Evolutionary conservation across 1,140 invertebrate species (phyloP).

Genomic region (Agrypnia vestita): DNA sequence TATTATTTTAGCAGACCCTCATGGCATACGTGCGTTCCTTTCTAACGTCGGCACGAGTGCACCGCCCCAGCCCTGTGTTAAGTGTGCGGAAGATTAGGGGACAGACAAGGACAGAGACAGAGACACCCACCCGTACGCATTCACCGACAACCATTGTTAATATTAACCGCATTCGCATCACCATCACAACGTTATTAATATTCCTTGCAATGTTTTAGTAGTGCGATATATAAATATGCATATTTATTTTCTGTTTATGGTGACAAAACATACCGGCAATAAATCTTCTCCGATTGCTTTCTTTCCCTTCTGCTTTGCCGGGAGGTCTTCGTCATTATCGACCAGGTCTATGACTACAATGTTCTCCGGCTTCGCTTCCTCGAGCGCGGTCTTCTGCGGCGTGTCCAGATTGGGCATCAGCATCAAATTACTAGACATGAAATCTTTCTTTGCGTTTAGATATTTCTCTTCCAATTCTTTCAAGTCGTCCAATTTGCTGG

Average conservation of each 20-base stretch:
- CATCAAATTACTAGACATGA: conserved; percentile 70
- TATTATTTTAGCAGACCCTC: too few species aligned
- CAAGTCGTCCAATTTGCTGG: conserved; percentile 60
- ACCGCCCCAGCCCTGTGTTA: neutral
- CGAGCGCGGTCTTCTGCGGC: conserved; percentile 63
- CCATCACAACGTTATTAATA: conserved; percentile 7
- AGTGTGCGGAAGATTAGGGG: conserved; percentile 17
- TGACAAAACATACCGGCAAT: conserved; percentile 23
- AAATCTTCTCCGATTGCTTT: neutral
- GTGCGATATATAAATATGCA: conserved; percentile 27
- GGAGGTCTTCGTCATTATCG: conserved; percentile 64
- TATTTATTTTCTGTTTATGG: neutral
- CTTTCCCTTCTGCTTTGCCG: neutral
- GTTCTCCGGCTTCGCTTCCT: conserved; percentile 8
- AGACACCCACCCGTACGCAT: conserved; percentile 31
- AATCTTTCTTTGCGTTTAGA: conserved; percentile 71
- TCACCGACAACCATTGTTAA: conserved; percentile 17
- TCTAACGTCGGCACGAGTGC: neutral
- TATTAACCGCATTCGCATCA: conserved; percentile 14
- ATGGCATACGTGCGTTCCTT: neutral
- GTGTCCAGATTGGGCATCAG: conserved; percentile 68
- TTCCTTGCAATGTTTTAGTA: conserved; percentile 24
- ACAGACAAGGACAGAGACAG: conserved; percentile 24
- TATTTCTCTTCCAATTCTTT: conserved; percentile 70
- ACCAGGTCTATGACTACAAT: conserved; percentile 68